Evolutionary conservation across 2,113 vertebrate genomes (phyloP).

Genomic region (Gasterosteus nipponicus): DNA sequence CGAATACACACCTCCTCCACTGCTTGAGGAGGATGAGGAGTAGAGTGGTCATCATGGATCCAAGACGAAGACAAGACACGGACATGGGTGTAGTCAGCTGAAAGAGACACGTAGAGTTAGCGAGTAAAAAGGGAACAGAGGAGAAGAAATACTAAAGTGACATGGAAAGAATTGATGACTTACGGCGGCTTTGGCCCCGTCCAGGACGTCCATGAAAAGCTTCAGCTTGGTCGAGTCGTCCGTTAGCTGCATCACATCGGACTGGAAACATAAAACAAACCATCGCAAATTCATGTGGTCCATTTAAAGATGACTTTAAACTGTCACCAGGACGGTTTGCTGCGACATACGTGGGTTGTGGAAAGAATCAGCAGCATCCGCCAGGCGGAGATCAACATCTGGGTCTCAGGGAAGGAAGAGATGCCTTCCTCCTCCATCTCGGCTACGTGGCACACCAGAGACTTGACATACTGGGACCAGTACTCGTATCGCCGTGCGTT

Average conservation of each 20-base stretch:
- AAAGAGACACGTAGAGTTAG: background rate
- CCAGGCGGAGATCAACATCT: constrained; percentile 96
- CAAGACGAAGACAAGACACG: constrained; percentile 88
- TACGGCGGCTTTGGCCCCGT: constrained; percentile 90
- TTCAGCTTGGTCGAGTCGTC: constrained; percentile 84
- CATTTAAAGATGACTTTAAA: too few relatives aligned
- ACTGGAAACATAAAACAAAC: constrained; percentile 73
- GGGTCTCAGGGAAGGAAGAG: constrained; percentile 85
- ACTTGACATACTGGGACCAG: constrained; percentile 95
- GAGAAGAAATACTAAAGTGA: background rate
- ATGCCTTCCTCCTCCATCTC: constrained; percentile 87
- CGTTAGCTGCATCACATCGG: constrained; percentile 90
- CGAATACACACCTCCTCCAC: constrained; percentile 87
- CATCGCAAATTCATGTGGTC: background rate
- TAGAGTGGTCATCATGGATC: constrained; percentile 94
- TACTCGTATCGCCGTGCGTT: constrained; percentile 90
- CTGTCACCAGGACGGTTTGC: too few relatives aligned
- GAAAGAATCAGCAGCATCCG: constrained; percentile 93
- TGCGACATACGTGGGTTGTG: constrained; percentile 87
- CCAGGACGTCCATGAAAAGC: constrained; percentile 92
- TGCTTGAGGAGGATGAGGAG: constrained; percentile 92
- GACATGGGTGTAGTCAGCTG: constrained; percentile 89
- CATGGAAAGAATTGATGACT: constrained; percentile 51
- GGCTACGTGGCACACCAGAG: constrained; percentile 86
- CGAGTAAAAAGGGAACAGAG: background rate